A percentile compares a stretch with the other conserved stretches of the same genome.
Evolutionary conservation across 1,140 invertebrate genomes (phyloP).

Genomic region (Radopholus similis): DNA sequence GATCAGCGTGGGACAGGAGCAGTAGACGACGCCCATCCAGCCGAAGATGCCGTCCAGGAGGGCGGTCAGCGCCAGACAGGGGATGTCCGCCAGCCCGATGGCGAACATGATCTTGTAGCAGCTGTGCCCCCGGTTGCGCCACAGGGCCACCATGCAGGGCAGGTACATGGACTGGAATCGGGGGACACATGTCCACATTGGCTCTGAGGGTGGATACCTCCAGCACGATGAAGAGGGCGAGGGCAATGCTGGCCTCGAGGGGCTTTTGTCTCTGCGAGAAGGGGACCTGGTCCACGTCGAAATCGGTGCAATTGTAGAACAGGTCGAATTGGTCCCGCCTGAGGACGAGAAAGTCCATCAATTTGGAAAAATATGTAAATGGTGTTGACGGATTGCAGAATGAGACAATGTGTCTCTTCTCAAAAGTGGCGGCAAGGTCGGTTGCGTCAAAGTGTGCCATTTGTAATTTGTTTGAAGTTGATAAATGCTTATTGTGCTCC

Average conservation of each 20-base stretch:
- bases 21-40: not conserved
- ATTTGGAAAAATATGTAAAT: no score
- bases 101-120: constrained; percentile 9
- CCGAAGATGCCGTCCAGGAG: not conserved
- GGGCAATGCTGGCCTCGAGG: not conserved
- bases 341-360: not conserved
- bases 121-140: not conserved
- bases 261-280: not conserved
- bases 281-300: not conserved
- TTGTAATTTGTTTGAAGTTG: no score
- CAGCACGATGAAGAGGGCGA: not conserved
- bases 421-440: no score
- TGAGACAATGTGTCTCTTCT: no score
- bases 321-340: not conserved
- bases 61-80: not conserved
- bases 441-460: no score
- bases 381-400: no score
- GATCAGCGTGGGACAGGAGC: not conserved
- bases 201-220: not conserved
- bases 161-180: not conserved
- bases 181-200: not conserved
- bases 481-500: no score
- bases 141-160: not conserved
- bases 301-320: constrained; percentile 1
- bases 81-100: not conserved